phyloP scores from a whole-genome alignment of 2,888 invertebrate genomes.

The Meganola albula region DNA sequence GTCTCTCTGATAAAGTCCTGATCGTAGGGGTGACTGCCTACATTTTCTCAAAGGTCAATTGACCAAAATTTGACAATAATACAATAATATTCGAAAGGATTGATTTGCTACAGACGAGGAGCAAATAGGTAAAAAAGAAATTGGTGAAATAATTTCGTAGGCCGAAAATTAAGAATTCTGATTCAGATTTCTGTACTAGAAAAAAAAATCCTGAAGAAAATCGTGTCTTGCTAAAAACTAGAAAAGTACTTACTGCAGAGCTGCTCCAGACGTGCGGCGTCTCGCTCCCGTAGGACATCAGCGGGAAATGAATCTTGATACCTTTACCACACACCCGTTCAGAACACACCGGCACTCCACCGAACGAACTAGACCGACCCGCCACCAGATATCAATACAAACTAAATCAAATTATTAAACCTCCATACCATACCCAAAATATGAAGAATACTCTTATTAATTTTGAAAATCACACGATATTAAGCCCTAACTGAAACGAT shows the following conservation, averaged over 20 bases:
- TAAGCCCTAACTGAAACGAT: not conserved
- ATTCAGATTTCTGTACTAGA: too few relatives aligned
- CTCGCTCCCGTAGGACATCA: slow-evolving; percentile 76
- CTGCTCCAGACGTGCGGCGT: slow-evolving; percentile 76
- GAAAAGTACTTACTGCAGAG: slow-evolving; percentile 57
- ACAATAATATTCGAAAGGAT: too few relatives aligned
- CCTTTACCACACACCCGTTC: slow-evolving; percentile 43
- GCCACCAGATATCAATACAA: slow-evolving; percentile 32
- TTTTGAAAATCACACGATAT: slow-evolving; percentile 20
- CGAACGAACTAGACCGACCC: slow-evolving; percentile 19
- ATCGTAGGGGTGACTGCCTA: too few relatives aligned
- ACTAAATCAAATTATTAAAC: slow-evolving; percentile 65
- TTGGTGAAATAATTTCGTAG: too few relatives aligned
- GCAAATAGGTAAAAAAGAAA: too few relatives aligned
- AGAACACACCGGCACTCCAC: slow-evolving; percentile 26
- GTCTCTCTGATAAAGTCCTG: too few relatives aligned
- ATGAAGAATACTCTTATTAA: slow-evolving; percentile 52
- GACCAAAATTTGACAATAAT: too few relatives aligned
- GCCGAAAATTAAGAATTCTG: too few relatives aligned
- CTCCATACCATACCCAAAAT: slow-evolving; percentile 41
- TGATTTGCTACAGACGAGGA: too few relatives aligned
- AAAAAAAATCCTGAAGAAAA: too few relatives aligned
- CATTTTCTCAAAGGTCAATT: too few relatives aligned
- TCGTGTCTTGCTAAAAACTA: too few relatives aligned
- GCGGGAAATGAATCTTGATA: slow-evolving; percentile 77